These are phyloP conservation scores for Dichetophora obliterata DNA, from an alignment of 2,888 invertebrate species.

Conservation along the genomic window DNA sequence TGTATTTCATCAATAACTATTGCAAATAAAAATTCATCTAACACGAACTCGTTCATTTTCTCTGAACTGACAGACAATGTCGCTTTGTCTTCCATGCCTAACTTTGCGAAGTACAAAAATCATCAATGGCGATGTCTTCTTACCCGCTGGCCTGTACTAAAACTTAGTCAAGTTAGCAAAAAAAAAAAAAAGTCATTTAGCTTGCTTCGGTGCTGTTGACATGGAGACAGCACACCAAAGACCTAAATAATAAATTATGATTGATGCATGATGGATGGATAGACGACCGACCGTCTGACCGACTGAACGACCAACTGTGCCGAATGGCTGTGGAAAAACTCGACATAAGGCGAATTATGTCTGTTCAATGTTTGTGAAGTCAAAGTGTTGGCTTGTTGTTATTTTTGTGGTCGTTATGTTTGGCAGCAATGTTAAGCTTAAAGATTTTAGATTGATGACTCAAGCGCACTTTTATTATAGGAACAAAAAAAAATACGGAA, in stretches of 20 bases:
- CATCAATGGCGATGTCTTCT: no score
- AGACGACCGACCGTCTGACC: not conserved
- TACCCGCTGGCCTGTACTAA: no score
- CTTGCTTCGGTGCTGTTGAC: no score
- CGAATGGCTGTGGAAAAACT: not conserved
- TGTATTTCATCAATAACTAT: no score
- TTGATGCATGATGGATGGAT: constrained; percentile 50
- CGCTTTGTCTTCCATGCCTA: no score
- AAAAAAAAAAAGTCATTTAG: no score
- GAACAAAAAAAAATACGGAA: not conserved
- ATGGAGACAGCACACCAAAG: not conserved
- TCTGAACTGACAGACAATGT: no score
- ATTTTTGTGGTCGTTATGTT: not conserved
- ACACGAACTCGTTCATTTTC: no score
- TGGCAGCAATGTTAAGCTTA: constrained; percentile 24
- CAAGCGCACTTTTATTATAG: not conserved
- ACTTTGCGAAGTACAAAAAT: no score
- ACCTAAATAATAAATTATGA: constrained; percentile 46
- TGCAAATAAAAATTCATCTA: no score
- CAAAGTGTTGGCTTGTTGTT: constrained; percentile 10
- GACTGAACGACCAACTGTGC: not conserved
- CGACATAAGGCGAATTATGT: constrained; percentile 5
- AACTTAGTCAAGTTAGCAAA: no score
- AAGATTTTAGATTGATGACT: constrained; percentile 48
- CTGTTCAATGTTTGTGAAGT: constrained; percentile 9